A percentile compares a stretch with the other conserved stretches of the same genome.
These are phyloP conservation scores for Buphagus erythrorhynchus DNA, from an alignment of 2,797 vertebrate genomes.

Conservation along the genomic window DNA sequence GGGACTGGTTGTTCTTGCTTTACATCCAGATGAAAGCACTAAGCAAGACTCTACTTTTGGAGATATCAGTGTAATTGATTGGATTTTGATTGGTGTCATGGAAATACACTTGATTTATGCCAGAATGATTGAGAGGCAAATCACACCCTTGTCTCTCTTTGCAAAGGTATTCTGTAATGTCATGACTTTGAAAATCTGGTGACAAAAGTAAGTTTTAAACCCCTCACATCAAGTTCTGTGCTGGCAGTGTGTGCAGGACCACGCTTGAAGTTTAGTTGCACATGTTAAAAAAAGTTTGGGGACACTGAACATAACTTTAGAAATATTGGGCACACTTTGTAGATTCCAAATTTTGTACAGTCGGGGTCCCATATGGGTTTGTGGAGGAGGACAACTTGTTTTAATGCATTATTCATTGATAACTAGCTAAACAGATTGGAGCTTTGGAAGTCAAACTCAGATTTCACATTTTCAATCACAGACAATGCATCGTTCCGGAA, in stretches of 20 bases:
- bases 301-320: background rate
- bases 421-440: background rate
- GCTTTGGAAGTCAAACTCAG: background rate
- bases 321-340: background rate
- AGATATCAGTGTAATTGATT: background rate
- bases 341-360: background rate
- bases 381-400: background rate
- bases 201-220: background rate
- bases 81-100: background rate
- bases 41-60: background rate
- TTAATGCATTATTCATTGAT: background rate
- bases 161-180: background rate
- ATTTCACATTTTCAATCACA: background rate
- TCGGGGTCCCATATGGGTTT: background rate
- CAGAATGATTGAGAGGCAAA: background rate
- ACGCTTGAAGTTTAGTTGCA: background rate
- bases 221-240: background rate
- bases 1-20: background rate
- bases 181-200: background rate
- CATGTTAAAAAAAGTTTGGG: background rate
- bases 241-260: background rate
- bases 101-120: background rate
- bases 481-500: accelerated
- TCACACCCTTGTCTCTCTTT: background rate
- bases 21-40: background rate